Percentiles rank a stretch among this genome's conserved stretches.
Evolutionary conservation across 2,797 vertebrate species (phyloP).

Genomic region (Etheostoma nigrum): DNA sequence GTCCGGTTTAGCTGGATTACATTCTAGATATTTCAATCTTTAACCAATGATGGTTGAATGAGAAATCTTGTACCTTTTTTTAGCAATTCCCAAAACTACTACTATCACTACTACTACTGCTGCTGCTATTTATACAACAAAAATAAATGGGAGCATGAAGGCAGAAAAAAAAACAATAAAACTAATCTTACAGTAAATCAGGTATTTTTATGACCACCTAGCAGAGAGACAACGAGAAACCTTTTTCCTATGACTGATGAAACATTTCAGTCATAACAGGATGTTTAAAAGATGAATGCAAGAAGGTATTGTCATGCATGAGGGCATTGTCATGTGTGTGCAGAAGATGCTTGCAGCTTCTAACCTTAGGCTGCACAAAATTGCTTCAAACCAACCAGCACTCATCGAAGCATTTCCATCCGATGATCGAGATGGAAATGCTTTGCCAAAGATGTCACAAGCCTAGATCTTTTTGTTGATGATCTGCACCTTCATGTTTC

Average conservation of each 20-base stretch:
- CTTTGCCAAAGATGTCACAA: too few species aligned
- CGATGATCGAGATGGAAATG: too few species aligned
- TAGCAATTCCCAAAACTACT: neutral
- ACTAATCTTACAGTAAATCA: neutral
- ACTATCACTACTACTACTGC: neutral
- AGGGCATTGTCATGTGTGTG: neutral
- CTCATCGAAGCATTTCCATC: too few species aligned
- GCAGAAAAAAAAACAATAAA: neutral
- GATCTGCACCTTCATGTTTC: too few species aligned
- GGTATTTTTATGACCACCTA: conserved; percentile 9
- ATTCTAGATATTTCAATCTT: conserved; percentile 12
- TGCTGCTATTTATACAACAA: neutral
- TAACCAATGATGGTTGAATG: conserved; percentile 19
- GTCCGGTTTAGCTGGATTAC: neutral
- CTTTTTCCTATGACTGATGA: conserved; percentile 10
- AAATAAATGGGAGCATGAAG: neutral
- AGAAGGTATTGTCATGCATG: conserved; percentile 7
- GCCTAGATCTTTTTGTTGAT: too few species aligned
- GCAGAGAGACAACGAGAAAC: neutral
- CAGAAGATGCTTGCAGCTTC: too few species aligned
- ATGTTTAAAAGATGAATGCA: conserved; percentile 37
- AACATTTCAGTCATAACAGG: conserved; percentile 27
- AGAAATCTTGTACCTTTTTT: neutral
- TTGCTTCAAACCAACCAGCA: too few species aligned
- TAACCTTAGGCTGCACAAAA: too few species aligned